These are phyloP conservation scores for Australoheros facetus DNA, from an alignment of 2,797 vertebrate genomes.

Conservation along the genomic window DNA sequence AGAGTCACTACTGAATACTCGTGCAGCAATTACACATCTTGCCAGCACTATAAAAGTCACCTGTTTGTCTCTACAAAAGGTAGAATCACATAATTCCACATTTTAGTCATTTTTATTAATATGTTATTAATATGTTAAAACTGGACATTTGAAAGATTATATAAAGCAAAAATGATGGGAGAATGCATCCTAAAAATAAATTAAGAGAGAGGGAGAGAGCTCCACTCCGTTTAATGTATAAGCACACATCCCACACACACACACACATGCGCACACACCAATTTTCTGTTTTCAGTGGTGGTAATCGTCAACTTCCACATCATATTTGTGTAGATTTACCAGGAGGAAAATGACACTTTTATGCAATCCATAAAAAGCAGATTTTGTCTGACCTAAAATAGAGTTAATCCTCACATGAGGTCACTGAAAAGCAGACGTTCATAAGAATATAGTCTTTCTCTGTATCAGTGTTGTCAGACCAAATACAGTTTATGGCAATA, in stretches of 20 bases:
- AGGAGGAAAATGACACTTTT: conserved; percentile 34
- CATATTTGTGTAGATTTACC: conserved; percentile 33
- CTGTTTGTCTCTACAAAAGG: not conserved
- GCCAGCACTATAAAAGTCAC: not conserved
- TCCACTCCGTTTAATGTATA: not conserved
- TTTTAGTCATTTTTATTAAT: not conserved
- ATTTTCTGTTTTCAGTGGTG: not conserved
- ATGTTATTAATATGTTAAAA: not conserved
- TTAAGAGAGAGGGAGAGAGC: too few species aligned
- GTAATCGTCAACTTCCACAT: conserved; percentile 39
- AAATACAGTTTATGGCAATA: conserved; percentile 39
- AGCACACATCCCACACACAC: not conserved
- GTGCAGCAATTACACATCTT: not conserved
- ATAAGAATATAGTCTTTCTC: not conserved
- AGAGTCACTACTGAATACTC: conserved; percentile 17
- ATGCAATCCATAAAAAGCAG: conserved; percentile 63
- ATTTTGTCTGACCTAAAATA: conserved; percentile 64
- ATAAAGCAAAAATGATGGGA: not conserved
- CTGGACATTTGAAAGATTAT: not conserved
- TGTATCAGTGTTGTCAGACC: conserved; percentile 26
- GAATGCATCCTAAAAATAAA: not conserved
- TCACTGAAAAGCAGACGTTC: conserved; percentile 36
- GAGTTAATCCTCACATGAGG: conserved; percentile 60
- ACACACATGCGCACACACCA: not conserved
- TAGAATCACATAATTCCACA: not conserved